These are phyloP conservation scores for Prietella phreatophila DNA, from an alignment of 2,113 vertebrate species.

Conservation along the genomic window DNA sequence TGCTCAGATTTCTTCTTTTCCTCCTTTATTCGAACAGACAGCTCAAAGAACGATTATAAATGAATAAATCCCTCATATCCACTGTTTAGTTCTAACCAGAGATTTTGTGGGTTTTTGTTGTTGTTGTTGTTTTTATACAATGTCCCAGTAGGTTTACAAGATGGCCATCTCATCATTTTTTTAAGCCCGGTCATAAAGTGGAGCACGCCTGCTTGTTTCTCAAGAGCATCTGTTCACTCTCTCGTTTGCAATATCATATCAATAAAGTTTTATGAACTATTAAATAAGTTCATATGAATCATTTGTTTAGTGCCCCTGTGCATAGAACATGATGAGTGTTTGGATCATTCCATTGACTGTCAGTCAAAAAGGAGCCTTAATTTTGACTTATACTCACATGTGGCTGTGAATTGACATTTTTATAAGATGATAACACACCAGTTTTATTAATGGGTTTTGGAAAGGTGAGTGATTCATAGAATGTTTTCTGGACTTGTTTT, in stretches of 20 bases:
- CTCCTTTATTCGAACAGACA: constrained; percentile 13
- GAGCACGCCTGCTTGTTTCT: constrained; percentile 29
- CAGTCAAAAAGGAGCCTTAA: constrained; percentile 6
- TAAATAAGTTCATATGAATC: constrained; percentile 41
- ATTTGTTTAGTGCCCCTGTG: constrained; percentile 29
- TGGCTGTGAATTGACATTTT: not conserved
- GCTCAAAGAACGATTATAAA: not conserved
- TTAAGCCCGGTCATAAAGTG: constrained; percentile 2
- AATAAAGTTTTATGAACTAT: constrained; percentile 41
- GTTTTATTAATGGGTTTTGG: constrained; percentile 21
- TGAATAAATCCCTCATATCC: not conserved
- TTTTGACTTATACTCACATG: not conserved
- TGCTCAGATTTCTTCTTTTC: not conserved
- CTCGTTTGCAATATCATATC: constrained; percentile 39
- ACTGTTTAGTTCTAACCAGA: constrained; percentile 2
- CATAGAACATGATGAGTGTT: not conserved
- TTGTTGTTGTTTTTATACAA: not conserved
- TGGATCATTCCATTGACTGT: constrained; percentile 26
- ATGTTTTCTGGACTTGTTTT: constrained; percentile 16
- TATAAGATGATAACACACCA: not conserved
- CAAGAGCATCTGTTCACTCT: constrained; percentile 32
- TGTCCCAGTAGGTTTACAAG: constrained; percentile 29
- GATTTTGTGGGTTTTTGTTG: not conserved
- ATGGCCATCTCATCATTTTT: constrained; percentile 18
- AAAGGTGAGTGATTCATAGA: constrained; percentile 11